Evolutionary conservation across 37 sponge, comb jelly and placozoan genomes (phyloP).

Genomic region (Oopsacas minuta): DNA sequence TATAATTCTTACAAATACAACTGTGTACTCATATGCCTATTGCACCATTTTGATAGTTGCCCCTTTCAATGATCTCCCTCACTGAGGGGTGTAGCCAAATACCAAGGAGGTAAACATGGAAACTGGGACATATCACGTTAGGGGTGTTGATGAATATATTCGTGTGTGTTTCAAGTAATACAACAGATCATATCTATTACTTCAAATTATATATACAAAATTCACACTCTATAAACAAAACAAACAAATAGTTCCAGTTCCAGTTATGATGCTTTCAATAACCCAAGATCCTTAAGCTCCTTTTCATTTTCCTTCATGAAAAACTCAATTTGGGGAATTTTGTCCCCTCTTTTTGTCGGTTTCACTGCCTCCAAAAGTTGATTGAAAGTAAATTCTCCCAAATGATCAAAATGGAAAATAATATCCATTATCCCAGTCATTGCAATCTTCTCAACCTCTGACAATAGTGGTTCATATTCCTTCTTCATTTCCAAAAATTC

Average conservation of each 20-base stretch:
- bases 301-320: not conserved
- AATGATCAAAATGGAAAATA: not conserved
- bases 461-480: not conserved
- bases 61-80: too few relatives aligned
- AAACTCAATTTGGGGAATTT: not conserved
- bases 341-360: not conserved
- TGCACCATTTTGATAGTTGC: too few relatives aligned
- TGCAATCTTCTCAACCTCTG: not conserved
- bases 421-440: not conserved
- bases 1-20: too few relatives aligned
- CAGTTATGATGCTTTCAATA: not conserved
- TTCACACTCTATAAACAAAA: too few relatives aligned
- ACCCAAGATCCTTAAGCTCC: not conserved
- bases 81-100: too few relatives aligned
- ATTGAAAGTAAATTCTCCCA: not conserved
- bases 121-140: too few relatives aligned
- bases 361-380: not conserved
- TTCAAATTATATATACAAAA: too few relatives aligned
- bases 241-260: not conserved
- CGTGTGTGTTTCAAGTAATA: too few relatives aligned
- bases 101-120: too few relatives aligned
- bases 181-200: too few relatives aligned
- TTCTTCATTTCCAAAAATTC: conserved; percentile 4
- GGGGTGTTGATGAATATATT: too few relatives aligned
- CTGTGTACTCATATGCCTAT: too few relatives aligned